These are phyloP conservation scores for Dufourea novaeangliae DNA, from an alignment of 1,140 invertebrate genomes.

Conservation along the genomic window DNA sequence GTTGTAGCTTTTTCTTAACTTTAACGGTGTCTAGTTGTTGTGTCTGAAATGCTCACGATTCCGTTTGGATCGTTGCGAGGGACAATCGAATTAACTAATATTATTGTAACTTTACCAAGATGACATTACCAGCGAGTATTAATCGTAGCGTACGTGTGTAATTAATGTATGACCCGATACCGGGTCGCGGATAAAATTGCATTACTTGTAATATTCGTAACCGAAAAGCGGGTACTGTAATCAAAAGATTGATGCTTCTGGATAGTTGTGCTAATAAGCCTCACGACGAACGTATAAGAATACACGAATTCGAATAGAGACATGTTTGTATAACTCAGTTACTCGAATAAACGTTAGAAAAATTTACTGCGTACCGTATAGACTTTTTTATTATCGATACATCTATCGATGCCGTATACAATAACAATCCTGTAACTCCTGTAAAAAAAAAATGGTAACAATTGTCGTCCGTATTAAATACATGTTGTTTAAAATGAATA, in stretches of 20 bases:
- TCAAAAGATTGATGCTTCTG: not conserved
- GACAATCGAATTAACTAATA: not conserved
- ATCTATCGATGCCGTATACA: not conserved
- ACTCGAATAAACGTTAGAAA: slow-evolving; percentile 31
- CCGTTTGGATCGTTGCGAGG: not conserved
- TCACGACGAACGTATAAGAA: slow-evolving; percentile 6
- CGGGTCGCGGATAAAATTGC: slow-evolving; percentile 11
- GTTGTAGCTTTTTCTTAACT: not conserved
- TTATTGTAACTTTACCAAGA: not conserved
- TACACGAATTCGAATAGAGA: not conserved
- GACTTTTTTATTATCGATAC: slow-evolving; percentile 16
- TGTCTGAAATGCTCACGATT: not conserved
- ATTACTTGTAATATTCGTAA: slow-evolving; percentile 10
- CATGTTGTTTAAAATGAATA: not conserved
- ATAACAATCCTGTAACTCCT: not conserved
- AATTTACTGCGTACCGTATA: not conserved
- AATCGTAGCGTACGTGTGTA: slow-evolving; percentile 25
- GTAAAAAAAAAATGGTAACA: not conserved
- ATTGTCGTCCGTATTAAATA: not conserved
- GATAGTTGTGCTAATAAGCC: slow-evolving; percentile 29
- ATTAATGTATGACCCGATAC: not conserved
- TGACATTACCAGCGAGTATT: slow-evolving; percentile 50
- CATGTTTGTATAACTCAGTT: slow-evolving; percentile 22
- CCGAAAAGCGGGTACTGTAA: slow-evolving; percentile 14
- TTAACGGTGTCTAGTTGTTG: not conserved